A percentile compares a stretch with the other conserved stretches of the same genome.
Evolutionary conservation across 2,888 invertebrate species (phyloP).

Genomic region (Quadroppia sp.): DNA sequence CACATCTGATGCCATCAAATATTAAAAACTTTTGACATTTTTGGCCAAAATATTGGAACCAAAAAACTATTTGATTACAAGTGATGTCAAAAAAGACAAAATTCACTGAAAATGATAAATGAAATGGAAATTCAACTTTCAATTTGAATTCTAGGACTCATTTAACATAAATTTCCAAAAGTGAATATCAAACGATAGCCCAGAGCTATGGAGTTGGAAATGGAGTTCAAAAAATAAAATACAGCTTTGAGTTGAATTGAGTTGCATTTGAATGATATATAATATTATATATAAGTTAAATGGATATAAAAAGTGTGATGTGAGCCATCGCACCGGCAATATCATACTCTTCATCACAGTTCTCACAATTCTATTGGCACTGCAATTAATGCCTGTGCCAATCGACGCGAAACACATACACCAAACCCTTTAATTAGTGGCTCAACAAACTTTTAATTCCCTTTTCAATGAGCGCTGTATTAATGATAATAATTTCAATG

Average conservation of each 20-base stretch:
- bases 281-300: too few species aligned
- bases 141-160: neutral
- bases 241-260: neutral
- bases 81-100: neutral
- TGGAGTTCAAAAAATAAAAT: neutral
- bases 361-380: neutral
- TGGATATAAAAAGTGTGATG: too few species aligned
- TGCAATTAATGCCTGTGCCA: neutral
- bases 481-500: neutral
- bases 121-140: neutral
- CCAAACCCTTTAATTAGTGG: constrained; percentile 6
- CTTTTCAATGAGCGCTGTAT: neutral
- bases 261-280: neutral
- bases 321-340: too few species aligned
- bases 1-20: neutral
- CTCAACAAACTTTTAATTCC: neutral
- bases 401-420: neutral
- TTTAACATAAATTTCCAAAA: neutral
- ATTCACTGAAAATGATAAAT: neutral
- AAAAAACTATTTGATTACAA: neutral
- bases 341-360: too few species aligned
- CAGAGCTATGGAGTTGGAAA: neutral
- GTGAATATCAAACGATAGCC: neutral
- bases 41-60: neutral
- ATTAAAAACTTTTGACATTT: neutral